Evolutionary conservation across 2,797 vertebrate species (phyloP).

Genomic region (Xiphorhynchus erythropygius): DNA sequence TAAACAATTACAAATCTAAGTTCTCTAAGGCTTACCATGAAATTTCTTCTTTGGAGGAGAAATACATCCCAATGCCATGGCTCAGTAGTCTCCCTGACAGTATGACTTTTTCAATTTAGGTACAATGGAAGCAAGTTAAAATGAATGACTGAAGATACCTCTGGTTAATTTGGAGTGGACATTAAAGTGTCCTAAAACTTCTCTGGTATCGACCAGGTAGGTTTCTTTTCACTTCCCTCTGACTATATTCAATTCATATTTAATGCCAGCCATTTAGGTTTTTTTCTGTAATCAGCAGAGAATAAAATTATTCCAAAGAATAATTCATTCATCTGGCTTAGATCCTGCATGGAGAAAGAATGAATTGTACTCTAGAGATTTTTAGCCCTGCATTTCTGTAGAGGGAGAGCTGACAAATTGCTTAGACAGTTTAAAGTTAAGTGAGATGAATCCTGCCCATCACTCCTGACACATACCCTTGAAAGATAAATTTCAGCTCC

Average conservation of each 20-base stretch:
- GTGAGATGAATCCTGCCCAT: slow-evolving; percentile 54
- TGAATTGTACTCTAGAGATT: slow-evolving; percentile 18
- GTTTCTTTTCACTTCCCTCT: neutral
- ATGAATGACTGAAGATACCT: neutral
- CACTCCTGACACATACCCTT: slow-evolving; percentile 12
- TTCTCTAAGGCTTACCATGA: neutral
- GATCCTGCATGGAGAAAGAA: slow-evolving; percentile 14
- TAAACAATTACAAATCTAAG: neutral
- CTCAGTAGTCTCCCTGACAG: neutral
- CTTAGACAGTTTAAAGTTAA: slow-evolving; percentile 60
- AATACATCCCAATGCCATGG: neutral
- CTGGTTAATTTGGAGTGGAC: neutral
- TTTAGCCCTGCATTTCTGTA: slow-evolving; percentile 22
- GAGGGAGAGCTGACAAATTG: slow-evolving; percentile 43
- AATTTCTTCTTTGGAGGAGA: neutral
- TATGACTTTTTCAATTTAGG: neutral
- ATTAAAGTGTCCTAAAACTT: neutral
- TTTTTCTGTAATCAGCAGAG: neutral
- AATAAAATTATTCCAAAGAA: slow-evolving; percentile 34
- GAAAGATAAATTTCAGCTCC: slow-evolving; percentile 6
- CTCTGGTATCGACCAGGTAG: neutral
- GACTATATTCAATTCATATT: neutral
- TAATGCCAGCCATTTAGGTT: neutral
- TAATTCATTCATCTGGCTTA: slow-evolving; percentile 52
- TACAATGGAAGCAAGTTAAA: neutral